Conservation (phyloP, 2,797 vertebrate genomes). For the Limnodromus scolopaceus region DNA sequence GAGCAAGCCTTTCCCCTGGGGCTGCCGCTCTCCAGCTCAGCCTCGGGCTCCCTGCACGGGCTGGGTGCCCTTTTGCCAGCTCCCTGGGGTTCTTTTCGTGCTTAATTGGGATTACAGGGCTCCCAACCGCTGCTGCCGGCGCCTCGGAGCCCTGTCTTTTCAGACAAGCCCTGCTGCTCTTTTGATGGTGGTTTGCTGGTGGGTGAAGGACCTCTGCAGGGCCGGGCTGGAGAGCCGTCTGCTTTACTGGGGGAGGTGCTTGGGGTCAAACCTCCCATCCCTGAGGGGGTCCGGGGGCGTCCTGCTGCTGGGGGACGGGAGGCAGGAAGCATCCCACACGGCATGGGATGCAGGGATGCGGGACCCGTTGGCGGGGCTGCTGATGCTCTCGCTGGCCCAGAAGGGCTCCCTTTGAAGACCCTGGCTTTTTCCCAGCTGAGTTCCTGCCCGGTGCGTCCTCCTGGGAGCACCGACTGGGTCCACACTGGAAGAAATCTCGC, state of each 20-base stretch:
- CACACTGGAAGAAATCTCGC: not conserved
- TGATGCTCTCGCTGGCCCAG: not conserved
- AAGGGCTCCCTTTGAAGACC: not conserved
- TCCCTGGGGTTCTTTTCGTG: rapidly evolving
- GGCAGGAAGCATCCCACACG: rapidly evolving
- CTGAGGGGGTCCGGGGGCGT: rapidly evolving
- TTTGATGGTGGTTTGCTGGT: not conserved
- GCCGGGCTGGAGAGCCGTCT: not conserved
- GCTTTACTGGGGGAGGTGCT: rapidly evolving
- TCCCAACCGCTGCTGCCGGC: not conserved
- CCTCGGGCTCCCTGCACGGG: rapidly evolving
- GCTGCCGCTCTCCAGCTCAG: not conserved
- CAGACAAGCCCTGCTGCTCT: not conserved
- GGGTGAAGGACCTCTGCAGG: not conserved
- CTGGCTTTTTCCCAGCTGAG: not conserved
- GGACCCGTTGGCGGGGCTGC: not conserved
- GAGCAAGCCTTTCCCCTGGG: rapidly evolving
- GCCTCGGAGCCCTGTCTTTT: not conserved
- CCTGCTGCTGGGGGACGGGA: not conserved
- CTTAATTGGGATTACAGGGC: not conserved
- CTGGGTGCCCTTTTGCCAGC: not conserved
- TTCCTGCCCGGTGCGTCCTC: not conserved
- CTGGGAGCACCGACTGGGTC: not conserved
- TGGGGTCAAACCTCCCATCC: rapidly evolving
- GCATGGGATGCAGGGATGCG: no score